Base-by-base conservation (phyloP, 2,888 invertebrate genomes). In the Tenthredo notha region DNA sequence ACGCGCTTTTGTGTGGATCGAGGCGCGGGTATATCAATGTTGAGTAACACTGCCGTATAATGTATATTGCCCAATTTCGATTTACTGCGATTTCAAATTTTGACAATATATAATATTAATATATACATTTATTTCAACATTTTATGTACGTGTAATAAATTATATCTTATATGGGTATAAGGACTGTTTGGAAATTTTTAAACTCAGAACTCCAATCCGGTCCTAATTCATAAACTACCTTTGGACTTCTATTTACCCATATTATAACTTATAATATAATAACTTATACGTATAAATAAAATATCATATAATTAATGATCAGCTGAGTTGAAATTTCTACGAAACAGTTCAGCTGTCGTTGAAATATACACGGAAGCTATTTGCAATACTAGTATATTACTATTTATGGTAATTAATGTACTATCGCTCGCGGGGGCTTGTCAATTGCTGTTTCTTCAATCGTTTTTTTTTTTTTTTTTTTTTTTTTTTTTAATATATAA, bases 51-150 rank as follows among this genome's bases (percentile, higher is more conserved):
- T n/a, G 18, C 2, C 18, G 65, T 65, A 65, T 33, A 4, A 4
- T 29, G 9, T 21, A 37, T 37, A 21, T 43, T 43, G 72, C 10
- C 72, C 72, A 72, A 43, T 72, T n/a, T 18, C 43, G 72, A 43
- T 40, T 72, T 72, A 72, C 15, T 37, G 18, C 40, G 7, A 43
- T 25, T n/a, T 74, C 15, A 74, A 43, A 74, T n/a, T 74, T 74
- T 74, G 43, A 43, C 72, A 25, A 72, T 72, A 43, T 33, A 4
- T 0, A 1, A 1, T 33, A 4, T 33, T 0, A 1, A 1, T 33
- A 4, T 67, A 67, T 18, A 18, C 0, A 7, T 67, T 33, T 29
- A 18, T 33, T 67, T 33, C 33, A 33, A 18, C 21, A 33, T 67
- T 67, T 18, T 15, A 67, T 33, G 15, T 18, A 33, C 18, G 18